Conservation (phyloP, 1,140 invertebrate species). For the Papilio polyxenes region DNA sequence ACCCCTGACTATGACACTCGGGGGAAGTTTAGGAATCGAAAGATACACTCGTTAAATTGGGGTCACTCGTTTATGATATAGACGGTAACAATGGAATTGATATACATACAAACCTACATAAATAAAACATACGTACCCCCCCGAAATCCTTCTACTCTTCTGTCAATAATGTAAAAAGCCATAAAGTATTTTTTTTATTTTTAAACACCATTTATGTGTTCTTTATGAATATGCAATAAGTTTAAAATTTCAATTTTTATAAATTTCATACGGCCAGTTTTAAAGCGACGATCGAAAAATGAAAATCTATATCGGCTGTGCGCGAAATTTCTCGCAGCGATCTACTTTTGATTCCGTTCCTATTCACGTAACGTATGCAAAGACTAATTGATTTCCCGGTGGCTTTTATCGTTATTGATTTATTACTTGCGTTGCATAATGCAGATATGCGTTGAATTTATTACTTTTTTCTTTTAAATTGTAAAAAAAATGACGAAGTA, state of each 20-base stretch:
- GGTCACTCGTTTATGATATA: too few relatives aligned
- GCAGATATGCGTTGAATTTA: background rate
- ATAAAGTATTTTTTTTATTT: too few relatives aligned
- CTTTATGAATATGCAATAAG: background rate
- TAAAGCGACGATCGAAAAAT: background rate
- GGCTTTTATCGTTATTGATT: constrained; percentile 21
- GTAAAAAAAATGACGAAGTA: background rate
- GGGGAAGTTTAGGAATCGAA: too few relatives aligned
- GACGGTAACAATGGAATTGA: too few relatives aligned
- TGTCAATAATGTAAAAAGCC: background rate
- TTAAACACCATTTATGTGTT: background rate
- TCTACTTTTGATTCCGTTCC: constrained; percentile 18
- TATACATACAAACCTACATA: too few relatives aligned
- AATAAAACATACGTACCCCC: too few relatives aligned
- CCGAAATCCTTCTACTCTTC: too few relatives aligned
- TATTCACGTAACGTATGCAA: constrained; percentile 28
- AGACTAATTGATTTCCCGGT: constrained; percentile 20
- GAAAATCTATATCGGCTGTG: background rate
- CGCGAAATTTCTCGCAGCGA: constrained; percentile 17
- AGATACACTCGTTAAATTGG: too few relatives aligned
- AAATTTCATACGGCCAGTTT: background rate
- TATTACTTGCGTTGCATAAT: constrained; percentile 9
- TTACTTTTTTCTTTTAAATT: background rate
- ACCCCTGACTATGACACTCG: background rate
- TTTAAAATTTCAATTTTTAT: background rate